Conservation (phyloP, 2,113 vertebrate species). For the Grallaria varia region DNA sequence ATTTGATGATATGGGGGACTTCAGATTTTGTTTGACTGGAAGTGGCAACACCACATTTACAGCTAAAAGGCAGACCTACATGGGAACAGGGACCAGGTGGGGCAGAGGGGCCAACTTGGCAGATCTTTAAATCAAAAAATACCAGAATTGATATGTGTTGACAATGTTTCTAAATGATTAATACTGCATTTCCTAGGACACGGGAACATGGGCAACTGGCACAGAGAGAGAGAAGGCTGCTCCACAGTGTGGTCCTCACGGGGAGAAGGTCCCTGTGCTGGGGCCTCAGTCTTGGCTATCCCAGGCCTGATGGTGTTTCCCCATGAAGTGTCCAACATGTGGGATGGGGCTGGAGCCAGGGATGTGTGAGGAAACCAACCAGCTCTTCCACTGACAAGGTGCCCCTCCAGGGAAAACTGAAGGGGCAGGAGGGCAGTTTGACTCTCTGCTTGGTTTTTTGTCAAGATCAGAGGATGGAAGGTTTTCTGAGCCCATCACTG, state of each 20-base stretch:
- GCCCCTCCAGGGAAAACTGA: neutral
- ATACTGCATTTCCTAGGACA: neutral
- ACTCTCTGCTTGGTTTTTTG: neutral
- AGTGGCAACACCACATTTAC: neutral
- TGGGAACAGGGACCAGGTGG: neutral
- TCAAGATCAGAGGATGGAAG: neutral
- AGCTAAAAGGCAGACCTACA: neutral
- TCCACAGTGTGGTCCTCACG: neutral
- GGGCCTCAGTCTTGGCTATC: neutral
- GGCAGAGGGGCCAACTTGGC: neutral
- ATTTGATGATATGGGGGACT: neutral
- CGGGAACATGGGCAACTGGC: neutral
- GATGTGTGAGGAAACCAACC: neutral
- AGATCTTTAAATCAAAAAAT: neutral
- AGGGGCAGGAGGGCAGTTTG: neutral
- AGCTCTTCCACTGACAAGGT: neutral
- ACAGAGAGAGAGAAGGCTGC: neutral
- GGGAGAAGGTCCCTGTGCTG: neutral
- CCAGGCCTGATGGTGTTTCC: accelerated
- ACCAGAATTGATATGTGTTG: neutral
- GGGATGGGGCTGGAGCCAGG: neutral
- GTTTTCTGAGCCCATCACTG: neutral
- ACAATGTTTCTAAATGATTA: neutral
- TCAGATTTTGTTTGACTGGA: neutral
- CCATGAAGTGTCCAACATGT: accelerated